Conservation (phyloP, 2,113 vertebrate genomes). For the Rhea americana region DNA sequence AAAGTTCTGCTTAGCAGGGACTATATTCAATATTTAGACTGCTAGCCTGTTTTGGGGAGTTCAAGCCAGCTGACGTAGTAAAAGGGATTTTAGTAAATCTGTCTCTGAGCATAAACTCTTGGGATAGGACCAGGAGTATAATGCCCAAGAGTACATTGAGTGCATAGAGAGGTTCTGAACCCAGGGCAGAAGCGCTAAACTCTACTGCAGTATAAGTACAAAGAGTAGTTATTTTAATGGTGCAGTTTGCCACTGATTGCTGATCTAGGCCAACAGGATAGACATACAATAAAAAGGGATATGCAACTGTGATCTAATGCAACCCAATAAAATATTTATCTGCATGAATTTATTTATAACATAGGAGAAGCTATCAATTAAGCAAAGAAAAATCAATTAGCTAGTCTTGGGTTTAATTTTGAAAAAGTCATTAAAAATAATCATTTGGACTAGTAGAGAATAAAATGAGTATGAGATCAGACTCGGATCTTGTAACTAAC, state of each 20-base stretch:
- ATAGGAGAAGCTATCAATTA: background rate
- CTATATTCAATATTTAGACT: no score
- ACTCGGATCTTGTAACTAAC: background rate
- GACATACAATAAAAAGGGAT: background rate
- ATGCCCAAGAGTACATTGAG: accelerated
- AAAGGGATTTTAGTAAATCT: background rate
- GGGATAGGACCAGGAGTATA: background rate
- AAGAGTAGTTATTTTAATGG: background rate
- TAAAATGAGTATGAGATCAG: background rate
- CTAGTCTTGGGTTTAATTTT: background rate
- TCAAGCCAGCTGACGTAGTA: background rate
- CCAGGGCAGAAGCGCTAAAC: background rate
- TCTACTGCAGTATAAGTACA: accelerated
- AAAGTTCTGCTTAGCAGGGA: no score
- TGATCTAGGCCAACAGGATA: background rate
- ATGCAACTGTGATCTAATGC: background rate
- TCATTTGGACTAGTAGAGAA: background rate
- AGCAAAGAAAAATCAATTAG: background rate
- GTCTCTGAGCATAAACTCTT: background rate
- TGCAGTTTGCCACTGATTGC: accelerated
- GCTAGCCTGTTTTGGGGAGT: no score
- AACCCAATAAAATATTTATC: background rate
- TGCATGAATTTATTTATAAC: background rate
- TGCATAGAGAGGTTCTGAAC: background rate
- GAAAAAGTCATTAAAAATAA: background rate